A percentile compares a stretch with the other conserved stretches of the same genome.
Conservation (phyloP, 2,113 vertebrate species). For the Aleadryas rufinucha region DNA sequence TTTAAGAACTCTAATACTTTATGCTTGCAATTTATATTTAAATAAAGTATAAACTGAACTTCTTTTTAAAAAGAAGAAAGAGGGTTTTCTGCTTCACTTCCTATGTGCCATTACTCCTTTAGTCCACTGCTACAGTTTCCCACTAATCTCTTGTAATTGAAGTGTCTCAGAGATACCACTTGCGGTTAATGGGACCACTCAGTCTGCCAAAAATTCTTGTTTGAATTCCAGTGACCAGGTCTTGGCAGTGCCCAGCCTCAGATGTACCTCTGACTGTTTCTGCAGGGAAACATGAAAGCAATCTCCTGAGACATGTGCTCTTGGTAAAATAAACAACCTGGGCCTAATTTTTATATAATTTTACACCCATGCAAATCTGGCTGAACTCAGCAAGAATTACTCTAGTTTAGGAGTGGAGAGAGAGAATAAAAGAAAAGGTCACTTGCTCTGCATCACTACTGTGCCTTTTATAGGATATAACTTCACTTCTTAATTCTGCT, state of each 20-base stretch:
- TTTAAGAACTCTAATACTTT: neutral
- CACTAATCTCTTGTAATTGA: conserved; percentile 64
- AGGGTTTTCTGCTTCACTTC: conserved; percentile 63
- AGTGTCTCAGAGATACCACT: conserved; percentile 49
- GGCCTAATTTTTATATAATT: neutral
- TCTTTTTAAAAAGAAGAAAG: conserved; percentile 36
- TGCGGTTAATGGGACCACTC: conserved; percentile 11
- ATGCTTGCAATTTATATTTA: conserved; percentile 41
- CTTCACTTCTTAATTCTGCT: neutral
- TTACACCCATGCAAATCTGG: neutral
- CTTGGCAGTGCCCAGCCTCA: neutral
- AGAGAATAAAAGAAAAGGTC: neutral
- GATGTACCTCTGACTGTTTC: neutral
- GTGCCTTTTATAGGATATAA: neutral
- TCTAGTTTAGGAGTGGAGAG: neutral
- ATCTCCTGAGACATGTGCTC: neutral
- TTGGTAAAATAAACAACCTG: neutral
- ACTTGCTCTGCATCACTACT: neutral
- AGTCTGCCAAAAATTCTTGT: conserved; percentile 26
- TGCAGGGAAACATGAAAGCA: neutral
- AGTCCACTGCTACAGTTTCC: neutral
- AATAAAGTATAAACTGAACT: conserved; percentile 44
- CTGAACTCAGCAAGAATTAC: neutral
- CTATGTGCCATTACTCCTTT: conserved; percentile 37
- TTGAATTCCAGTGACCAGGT: neutral